Evolutionary conservation across 1,140 invertebrate genomes (phyloP).

Genomic region (Sitobion miscanthi): DNA sequence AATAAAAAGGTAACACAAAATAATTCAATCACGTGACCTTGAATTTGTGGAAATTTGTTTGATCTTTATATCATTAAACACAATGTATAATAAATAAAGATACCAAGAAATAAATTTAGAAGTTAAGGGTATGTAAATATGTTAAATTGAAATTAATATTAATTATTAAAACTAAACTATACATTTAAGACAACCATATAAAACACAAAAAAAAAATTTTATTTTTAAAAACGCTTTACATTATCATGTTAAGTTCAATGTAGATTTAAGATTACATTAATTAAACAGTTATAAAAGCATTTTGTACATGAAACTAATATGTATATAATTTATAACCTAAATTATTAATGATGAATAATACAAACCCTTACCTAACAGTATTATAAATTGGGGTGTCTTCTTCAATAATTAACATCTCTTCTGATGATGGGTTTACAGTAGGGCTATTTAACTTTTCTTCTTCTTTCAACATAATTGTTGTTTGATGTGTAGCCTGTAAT

Average conservation of each 20-base stretch:
- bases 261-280: neutral
- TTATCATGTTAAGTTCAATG: neutral
- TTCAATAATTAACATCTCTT: slow-evolving; percentile 74
- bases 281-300: neutral
- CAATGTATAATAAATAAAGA: neutral
- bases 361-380: slow-evolving; percentile 49
- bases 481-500: slow-evolving; percentile 67
- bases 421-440: slow-evolving; percentile 66
- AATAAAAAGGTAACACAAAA: no score
- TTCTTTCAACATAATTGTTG: slow-evolving; percentile 63
- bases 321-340: neutral
- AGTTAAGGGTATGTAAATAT: neutral
- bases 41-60: neutral
- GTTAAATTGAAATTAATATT: neutral
- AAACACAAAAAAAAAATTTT: neutral
- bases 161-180: neutral
- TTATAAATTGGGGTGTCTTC: slow-evolving; percentile 66
- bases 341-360: neutral
- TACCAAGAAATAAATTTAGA: neutral
- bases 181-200: neutral
- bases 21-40: no score
- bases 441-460: slow-evolving; percentile 63
- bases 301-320: neutral
- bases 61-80: neutral
- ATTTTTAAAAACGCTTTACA: neutral